A percentile compares a stretch with the other conserved stretches of the same genome.
Evolutionary conservation across 1,140 invertebrate species (phyloP).

Genomic region (Cylas formicarius): DNA sequence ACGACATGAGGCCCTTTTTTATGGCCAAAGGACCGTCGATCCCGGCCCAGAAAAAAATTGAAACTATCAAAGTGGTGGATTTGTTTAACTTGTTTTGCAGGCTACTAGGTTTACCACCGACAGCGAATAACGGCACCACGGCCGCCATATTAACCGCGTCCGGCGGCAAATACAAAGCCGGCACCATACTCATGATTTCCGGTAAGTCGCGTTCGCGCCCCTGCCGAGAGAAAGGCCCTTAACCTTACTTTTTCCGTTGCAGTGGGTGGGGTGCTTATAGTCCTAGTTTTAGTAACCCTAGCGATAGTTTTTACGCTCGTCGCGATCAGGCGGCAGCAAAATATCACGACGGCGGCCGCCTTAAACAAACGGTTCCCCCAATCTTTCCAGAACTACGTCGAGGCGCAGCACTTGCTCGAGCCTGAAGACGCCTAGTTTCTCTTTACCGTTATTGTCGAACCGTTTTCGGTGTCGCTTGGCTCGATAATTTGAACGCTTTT

Average conservation of each 20-base stretch:
- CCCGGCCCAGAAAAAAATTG: slow-evolving; percentile 44
- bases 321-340: slow-evolving; percentile 39
- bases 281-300: slow-evolving; percentile 32
- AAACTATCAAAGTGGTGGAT: slow-evolving; percentile 57
- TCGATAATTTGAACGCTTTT: no score
- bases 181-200: slow-evolving; percentile 27
- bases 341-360: slow-evolving; percentile 34
- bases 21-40: slow-evolving; percentile 61
- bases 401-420: slow-evolving; percentile 40
- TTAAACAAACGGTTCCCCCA: slow-evolving; percentile 41
- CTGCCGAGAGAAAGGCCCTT: neutral
- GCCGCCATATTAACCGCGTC: slow-evolving; percentile 21
- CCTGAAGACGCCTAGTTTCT: slow-evolving; percentile 33
- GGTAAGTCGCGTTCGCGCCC: slow-evolving; percentile 25
- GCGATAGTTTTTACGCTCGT: slow-evolving; percentile 32
- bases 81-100: slow-evolving; percentile 60
- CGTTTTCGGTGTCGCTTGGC: no score
- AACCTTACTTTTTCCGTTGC: slow-evolving; percentile 19
- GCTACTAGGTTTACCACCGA: slow-evolving; percentile 47
- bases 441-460: no score
- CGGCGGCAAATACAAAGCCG: slow-evolving; percentile 18
- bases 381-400: slow-evolving; percentile 34
- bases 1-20: slow-evolving; percentile 61
- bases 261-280: slow-evolving; percentile 36
- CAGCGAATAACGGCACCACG: slow-evolving; percentile 35